Base-by-base conservation (phyloP, 2,113 vertebrate species). In the Gambusia holbrooki region DNA sequence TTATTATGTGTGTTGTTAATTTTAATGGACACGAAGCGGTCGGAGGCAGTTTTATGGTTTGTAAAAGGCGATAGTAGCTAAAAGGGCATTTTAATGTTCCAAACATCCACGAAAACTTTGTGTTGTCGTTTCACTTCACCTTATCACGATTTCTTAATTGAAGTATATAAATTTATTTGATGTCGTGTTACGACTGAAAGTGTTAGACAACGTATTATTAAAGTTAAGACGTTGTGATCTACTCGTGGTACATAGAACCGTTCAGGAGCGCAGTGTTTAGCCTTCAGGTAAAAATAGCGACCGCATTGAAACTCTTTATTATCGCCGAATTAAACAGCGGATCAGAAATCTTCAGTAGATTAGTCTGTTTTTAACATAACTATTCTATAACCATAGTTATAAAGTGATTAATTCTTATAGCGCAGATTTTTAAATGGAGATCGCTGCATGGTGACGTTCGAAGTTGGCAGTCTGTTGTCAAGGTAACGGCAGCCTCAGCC, bases 361-460 rank as follows among this genome's bases (percentile, higher is more conserved):
- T 2, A 2, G 0, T 0, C 19, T 1, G 0, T 0, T 48, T 0
- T 30, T 42, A 12, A 35, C 42, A 3, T 9, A 2, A 6, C 30
- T 1, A 0, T 1, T 1, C 0, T 14, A 0, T 0, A 14, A 62
- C 25, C 4, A 0, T 3, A 15, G 0, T 17, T 60, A 29, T 7
- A 0, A 29, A 0, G 1, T 0, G 61, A 4, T 17, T 1, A 58
- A 15, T 0, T 1, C 32, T 14, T 4, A 69, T 0, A 22, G 3
- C 1, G 0, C 11, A 5, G 3, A 1, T 80, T 71, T 62, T 3
- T 79, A 5, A 60, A 77, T 0, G 40, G 83, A 69, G 40, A 1
- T 62, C 13, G 15, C 0, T 40, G 61, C 51, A 10, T 7, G 9
- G 22, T 11, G 51, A 58, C 51, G 51, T 10, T 58, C 22, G 0